phyloP scores from a whole-genome alignment of 2,888 invertebrate species.

The Sceliomorpha sp. region DNA sequence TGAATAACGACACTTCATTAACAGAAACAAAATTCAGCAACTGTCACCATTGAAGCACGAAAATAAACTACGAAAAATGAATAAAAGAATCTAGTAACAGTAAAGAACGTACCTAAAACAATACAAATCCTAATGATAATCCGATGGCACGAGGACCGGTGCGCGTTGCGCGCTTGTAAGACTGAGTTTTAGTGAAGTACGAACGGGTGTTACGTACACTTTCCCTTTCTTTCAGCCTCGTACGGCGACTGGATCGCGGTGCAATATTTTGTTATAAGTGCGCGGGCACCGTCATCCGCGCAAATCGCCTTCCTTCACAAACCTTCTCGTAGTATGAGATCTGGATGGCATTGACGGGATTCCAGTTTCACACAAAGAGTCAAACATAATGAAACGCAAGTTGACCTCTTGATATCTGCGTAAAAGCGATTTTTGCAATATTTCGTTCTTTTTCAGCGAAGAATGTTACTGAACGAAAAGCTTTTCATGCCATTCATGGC shows the following conservation, averaged over 20 bases:
- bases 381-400: too few relatives aligned
- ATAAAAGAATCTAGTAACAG: not conserved
- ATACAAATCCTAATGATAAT: slow-evolving; percentile 30
- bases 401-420: too few relatives aligned
- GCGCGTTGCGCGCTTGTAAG: slow-evolving; percentile 50
- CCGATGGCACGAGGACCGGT: slow-evolving; percentile 21
- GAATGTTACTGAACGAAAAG: too few relatives aligned
- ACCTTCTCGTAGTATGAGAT: slow-evolving; percentile 18
- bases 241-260: slow-evolving; percentile 41
- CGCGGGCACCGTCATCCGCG: too few relatives aligned
- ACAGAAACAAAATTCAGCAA: too few relatives aligned
- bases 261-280: slow-evolving; percentile 21
- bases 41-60: too few relatives aligned
- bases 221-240: slow-evolving; percentile 54
- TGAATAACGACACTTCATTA: too few relatives aligned
- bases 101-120: slow-evolving; percentile 34
- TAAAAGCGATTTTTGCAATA: too few relatives aligned
- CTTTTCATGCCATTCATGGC: too few relatives aligned
- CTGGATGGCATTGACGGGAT: slow-evolving; percentile 56
- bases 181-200: slow-evolving; percentile 50
- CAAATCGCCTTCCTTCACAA: too few relatives aligned
- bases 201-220: slow-evolving; percentile 51
- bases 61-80: too few relatives aligned
- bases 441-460: too few relatives aligned
- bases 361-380: slow-evolving; percentile 3